Conservation (phyloP, 2,113 vertebrate species). For the Coryphaenoides rupestris region DNA sequence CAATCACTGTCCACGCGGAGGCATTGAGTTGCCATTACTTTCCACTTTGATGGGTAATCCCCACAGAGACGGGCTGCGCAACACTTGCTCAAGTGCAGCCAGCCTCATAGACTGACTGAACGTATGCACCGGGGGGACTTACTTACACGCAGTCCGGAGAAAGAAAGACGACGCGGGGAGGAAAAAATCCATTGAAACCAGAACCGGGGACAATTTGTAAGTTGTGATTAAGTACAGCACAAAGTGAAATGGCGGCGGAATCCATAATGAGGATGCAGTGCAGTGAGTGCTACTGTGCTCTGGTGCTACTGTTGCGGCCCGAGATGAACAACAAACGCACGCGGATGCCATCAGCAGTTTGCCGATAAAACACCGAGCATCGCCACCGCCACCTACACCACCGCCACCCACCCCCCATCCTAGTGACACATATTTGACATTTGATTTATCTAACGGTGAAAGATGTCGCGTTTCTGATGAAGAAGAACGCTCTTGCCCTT, state of each 20-base stretch:
- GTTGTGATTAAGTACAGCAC: slow-evolving; percentile 68
- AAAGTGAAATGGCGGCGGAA: slow-evolving; percentile 55
- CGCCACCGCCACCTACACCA: too few species aligned
- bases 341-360: slow-evolving; percentile 63
- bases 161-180: too few species aligned
- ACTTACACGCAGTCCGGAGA: slow-evolving; percentile 26
- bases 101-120: slow-evolving; percentile 55
- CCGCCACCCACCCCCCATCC: slow-evolving; percentile 3
- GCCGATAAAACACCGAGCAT: not conserved
- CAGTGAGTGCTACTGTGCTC: too few species aligned
- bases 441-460: slow-evolving; percentile 51
- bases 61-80: slow-evolving; percentile 61
- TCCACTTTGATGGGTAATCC: slow-evolving; percentile 74
- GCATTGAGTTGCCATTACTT: slow-evolving; percentile 71
- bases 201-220: slow-evolving; percentile 57
- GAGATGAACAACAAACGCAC: slow-evolving; percentile 54
- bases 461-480: too few species aligned
- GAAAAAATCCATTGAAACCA: slow-evolving; percentile 50
- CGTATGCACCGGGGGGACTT: slow-evolving; percentile 46
- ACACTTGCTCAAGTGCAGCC: slow-evolving; percentile 75
- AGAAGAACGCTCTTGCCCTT: too few species aligned
- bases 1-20: slow-evolving; percentile 74
- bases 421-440: slow-evolving; percentile 56
- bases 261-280: slow-evolving; percentile 48
- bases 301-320: slow-evolving; percentile 22